Conservation (phyloP, 2,888 invertebrate genomes). For the Heliconius erato region DNA sequence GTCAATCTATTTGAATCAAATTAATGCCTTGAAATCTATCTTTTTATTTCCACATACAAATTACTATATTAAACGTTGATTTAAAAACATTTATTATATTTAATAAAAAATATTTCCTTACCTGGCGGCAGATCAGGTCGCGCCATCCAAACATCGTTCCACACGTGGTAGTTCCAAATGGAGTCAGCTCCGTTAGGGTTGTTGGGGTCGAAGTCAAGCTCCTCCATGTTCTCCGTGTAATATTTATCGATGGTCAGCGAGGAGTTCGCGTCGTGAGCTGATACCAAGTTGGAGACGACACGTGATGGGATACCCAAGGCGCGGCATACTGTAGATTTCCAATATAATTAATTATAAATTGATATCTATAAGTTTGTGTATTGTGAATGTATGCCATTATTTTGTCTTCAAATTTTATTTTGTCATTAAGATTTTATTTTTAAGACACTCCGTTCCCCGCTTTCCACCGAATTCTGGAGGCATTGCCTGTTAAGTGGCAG, state of each 20-base stretch:
- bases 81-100: background rate
- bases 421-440: too few species aligned
- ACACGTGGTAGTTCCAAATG: conserved; percentile 95
- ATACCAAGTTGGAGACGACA: conserved; percentile 93
- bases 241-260: conserved; percentile 93
- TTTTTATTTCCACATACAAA: too few species aligned
- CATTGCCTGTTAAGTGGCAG: too few species aligned
- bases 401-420: background rate
- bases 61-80: too few species aligned
- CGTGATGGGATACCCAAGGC: conserved; percentile 93
- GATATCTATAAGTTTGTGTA: background rate
- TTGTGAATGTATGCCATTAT: background rate
- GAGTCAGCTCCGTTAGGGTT: conserved; percentile 90
- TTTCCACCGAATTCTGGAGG: too few species aligned
- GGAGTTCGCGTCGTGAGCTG: conserved; percentile 93
- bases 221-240: conserved; percentile 88
- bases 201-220: conserved; percentile 88
- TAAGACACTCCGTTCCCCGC: too few species aligned
- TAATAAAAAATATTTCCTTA: conserved; percentile 53
- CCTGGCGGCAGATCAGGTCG: conserved; percentile 90
- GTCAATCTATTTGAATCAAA: too few species aligned
- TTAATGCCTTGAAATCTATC: too few species aligned
- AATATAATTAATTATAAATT: background rate
- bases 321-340: conserved; percentile 87
- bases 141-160: conserved; percentile 96